A percentile compares a stretch with the other conserved stretches of the same genome.
phyloP scores from a whole-genome alignment of 1,140 invertebrate species.

The Eueides isabella region DNA sequence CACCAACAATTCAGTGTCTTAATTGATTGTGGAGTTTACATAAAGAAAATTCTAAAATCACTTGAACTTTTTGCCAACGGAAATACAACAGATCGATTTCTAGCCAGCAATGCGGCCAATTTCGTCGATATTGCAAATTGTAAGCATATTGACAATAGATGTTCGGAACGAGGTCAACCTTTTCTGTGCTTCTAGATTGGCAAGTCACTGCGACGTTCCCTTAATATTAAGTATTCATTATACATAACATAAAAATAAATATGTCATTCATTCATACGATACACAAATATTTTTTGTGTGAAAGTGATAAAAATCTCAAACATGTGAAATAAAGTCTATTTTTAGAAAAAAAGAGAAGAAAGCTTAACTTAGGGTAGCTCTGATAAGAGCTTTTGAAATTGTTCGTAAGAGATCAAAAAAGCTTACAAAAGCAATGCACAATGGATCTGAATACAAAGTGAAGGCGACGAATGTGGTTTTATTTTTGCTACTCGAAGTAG shows the following conservation, averaged over 20 bases:
- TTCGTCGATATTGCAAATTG: slow-evolving; percentile 29
- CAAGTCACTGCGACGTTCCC: neutral
- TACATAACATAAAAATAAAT: neutral
- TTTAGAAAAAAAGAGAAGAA: slow-evolving; percentile 1
- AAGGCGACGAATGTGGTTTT: slow-evolving; percentile 9
- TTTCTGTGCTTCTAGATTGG: neutral
- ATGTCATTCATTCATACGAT: too few species aligned
- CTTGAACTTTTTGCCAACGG: neutral
- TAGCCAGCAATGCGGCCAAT: slow-evolving; percentile 29
- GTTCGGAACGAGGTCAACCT: slow-evolving; percentile 21
- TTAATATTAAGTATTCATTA: neutral
- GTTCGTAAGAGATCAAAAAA: slow-evolving; percentile 11
- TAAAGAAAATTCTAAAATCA: neutral
- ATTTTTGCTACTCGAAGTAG: neutral
- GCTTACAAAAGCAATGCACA: slow-evolving; percentile 16
- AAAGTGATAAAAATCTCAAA: too few species aligned
- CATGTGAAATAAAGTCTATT: neutral
- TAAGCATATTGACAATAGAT: slow-evolving; percentile 30
- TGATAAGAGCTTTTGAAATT: slow-evolving; percentile 2
- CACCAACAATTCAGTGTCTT: neutral
- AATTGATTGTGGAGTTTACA: neutral
- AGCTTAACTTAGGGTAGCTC: neutral
- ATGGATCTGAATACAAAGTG: slow-evolving; percentile 14
- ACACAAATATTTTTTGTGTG: too few species aligned
- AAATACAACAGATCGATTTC: slow-evolving; percentile 21